These are phyloP conservation scores for Drosophila bunnanda DNA, from an alignment of 2,888 invertebrate species.

Conservation along the genomic window DNA sequence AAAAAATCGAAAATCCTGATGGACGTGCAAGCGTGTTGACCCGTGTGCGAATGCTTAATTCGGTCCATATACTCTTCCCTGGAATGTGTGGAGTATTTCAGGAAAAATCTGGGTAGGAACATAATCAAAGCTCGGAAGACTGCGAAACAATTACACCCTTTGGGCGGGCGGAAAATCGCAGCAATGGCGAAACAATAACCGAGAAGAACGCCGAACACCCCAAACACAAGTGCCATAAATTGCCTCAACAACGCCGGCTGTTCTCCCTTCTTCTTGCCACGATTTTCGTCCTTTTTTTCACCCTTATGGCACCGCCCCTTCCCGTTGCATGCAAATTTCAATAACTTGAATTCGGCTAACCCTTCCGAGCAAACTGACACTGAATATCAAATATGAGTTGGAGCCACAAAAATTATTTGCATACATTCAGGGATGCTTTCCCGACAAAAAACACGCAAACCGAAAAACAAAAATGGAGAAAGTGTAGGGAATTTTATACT, in stretches of 20 bases:
- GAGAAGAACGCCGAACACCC: constrained; percentile 24
- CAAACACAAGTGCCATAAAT: constrained; percentile 52
- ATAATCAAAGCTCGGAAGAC: constrained; percentile 42
- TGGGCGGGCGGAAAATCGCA: constrained; percentile 30
- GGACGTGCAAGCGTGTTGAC: constrained; percentile 3
- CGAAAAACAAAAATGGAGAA: constrained; percentile 15
- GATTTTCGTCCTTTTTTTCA: not conserved
- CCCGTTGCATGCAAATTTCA: constrained; percentile 76
- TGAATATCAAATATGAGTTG: constrained; percentile 76
- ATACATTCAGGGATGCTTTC: constrained; percentile 77
- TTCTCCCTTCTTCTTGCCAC: not conserved
- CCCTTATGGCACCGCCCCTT: constrained; percentile 22
- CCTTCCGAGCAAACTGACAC: constrained; percentile 77
- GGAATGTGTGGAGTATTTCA: not conserved
- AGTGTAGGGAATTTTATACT: not conserved
- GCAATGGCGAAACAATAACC: constrained; percentile 70
- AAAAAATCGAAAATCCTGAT: constrained; percentile 14
- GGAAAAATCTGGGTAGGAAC: constrained; percentile 33
- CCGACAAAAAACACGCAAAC: constrained; percentile 25
- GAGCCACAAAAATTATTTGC: constrained; percentile 74
- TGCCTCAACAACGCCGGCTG: constrained; percentile 42
- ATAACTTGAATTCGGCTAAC: constrained; percentile 75
- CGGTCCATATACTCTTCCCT: not conserved
- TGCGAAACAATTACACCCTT: constrained; percentile 56
- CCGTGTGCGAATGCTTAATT: constrained; percentile 18